phyloP scores from a whole-genome alignment of 2,888 invertebrate genomes.

The Apamea monoglypha region DNA sequence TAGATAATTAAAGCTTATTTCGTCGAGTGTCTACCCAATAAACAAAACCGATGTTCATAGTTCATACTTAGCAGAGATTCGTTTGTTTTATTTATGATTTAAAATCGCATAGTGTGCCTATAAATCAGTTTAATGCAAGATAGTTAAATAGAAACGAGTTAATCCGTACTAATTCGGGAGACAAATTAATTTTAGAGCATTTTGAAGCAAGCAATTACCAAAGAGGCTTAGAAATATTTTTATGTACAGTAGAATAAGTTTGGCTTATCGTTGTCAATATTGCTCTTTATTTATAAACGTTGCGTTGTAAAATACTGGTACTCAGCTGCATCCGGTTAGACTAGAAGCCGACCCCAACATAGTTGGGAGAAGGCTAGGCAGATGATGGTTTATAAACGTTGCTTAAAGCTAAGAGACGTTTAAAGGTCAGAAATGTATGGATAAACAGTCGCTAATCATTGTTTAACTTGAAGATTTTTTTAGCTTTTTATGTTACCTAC shows the following conservation, averaged over 20 bases:
- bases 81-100: not conserved
- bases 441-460: not conserved
- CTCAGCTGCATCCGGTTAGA: no score
- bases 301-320: no score
- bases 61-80: not conserved
- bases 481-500: not conserved
- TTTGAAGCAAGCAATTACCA: slow-evolving; percentile 15
- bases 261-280: not conserved
- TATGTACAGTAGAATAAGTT: slow-evolving; percentile 6
- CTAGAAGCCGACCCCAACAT: no score
- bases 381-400: not conserved
- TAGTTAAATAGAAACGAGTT: slow-evolving; percentile 23
- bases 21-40: not conserved
- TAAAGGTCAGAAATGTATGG: not conserved
- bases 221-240: slow-evolving; percentile 5
- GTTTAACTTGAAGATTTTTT: not conserved
- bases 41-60: not conserved
- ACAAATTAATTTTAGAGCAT: slow-evolving; percentile 28
- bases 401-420: not conserved
- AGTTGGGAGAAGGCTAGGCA: no score
- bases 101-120: not conserved
- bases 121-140: slow-evolving; percentile 8
- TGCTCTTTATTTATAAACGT: not conserved
- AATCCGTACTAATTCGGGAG: slow-evolving; percentile 14
- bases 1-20: not conserved